Base-by-base conservation (phyloP, 2,113 vertebrate species). In the Cyrtonyx montezumae region DNA sequence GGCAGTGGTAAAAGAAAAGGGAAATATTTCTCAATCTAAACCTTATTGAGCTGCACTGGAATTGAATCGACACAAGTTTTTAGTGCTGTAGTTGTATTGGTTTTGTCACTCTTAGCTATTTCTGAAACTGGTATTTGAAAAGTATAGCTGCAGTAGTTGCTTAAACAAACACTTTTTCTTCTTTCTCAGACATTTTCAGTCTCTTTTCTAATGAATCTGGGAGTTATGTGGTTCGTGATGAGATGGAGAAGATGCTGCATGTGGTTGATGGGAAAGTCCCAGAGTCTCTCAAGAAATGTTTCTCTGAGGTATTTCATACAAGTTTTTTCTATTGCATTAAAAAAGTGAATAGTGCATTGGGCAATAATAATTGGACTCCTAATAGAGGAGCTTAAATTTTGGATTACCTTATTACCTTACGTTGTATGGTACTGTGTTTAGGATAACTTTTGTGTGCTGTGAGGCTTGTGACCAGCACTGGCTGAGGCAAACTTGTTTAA, bases 171-270 rank as follows among this genome's bases (percentile, higher is more conserved):
- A 1, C 62, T 6, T 84, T 37, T 45, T 71, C 78, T 94, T 13
- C 40, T 76, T 87, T 40, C 77, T 61, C 97, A 99, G 99, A 99
- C 93, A 99, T 99, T 96, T 99, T 99, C 97, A 99, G 99, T 97
- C 98, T 99, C 83, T 99, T 99, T 91, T 98, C 99, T 94, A 99
- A 98, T 65, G 99, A 99, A 96, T 98, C 98, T 28, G 98, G 99
- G 36, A 99, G 98, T 96, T 99, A 98, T 96, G 98, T 99, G 87
- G 96, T 98, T 91, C 99, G 98, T 73, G 99, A 99, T 90, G 99
- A 99, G 90, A 99, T 99, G 97, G 99, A 99, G 97, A 98, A 98
- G 56, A 98, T 99, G 97, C 98, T 99, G 51, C 98, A 97, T 55
- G 96, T 98, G n/a, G 97, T 99, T 94, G 99, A 99, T 88, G 99